Conservation (phyloP, 2,113 vertebrate genomes). For the Pavo muticus region DNA sequence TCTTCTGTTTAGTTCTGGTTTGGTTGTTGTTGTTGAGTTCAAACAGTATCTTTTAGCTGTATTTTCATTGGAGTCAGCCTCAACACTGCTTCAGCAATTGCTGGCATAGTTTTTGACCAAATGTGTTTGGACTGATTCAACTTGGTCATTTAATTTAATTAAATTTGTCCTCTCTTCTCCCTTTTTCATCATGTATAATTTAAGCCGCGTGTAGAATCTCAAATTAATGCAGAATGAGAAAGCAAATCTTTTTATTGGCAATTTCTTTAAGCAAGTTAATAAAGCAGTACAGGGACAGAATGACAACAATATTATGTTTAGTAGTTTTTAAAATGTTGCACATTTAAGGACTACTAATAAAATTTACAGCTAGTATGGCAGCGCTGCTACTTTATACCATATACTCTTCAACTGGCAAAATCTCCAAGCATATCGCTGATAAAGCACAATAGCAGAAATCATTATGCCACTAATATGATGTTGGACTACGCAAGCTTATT, state of each 20-base stretch:
- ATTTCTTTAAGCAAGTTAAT: slow-evolving; percentile 38
- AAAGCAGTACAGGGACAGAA: background rate
- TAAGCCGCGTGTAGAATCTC: slow-evolving; percentile 19
- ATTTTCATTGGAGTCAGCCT: background rate
- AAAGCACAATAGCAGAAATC: slow-evolving; percentile 1
- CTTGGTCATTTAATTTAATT: slow-evolving; percentile 51
- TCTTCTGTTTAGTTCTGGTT: background rate
- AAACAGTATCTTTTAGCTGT: background rate
- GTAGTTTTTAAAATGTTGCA: background rate
- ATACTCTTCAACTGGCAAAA: background rate
- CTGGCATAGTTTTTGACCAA: slow-evolving; percentile 12
- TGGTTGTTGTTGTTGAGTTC: background rate
- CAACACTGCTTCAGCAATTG: background rate
- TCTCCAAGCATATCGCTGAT: slow-evolving; percentile 17
- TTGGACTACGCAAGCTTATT: slow-evolving; percentile 13
- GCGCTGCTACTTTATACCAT: background rate
- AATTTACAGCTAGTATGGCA: background rate
- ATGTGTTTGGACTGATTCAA: slow-evolving; percentile 31
- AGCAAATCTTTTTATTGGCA: slow-evolving; percentile 9
- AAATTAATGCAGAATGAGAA: slow-evolving; percentile 27
- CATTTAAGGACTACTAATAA: slow-evolving; percentile 6
- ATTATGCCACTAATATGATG: background rate
- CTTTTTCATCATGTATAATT: background rate
- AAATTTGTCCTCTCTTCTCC: slow-evolving; percentile 9
- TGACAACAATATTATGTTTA: slow-evolving; percentile 15